Base-by-base conservation (phyloP, 2,113 vertebrate genomes). In the Suricata suricatta region DNA sequence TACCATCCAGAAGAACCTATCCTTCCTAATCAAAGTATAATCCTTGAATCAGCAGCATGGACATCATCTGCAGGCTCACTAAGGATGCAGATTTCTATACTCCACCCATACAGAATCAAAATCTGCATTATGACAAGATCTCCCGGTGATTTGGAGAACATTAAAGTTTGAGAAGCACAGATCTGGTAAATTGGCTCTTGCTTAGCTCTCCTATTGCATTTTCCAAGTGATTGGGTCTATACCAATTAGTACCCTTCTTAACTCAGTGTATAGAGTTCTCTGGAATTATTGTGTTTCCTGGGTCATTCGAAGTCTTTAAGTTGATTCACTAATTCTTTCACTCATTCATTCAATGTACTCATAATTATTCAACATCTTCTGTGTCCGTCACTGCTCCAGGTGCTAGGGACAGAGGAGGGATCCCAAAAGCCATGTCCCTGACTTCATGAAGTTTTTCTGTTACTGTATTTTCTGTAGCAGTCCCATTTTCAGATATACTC, bases 381-480 rank as follows among this genome's bases (percentile, higher is more conserved):
- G 11, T 91, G n/a, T 94, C 69, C 68, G 29, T 90, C 31, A 54
- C 31, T 74, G 19, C 38, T 97, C 9, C 89, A 38, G 0, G 23
- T 81, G 14, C 47, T 91, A 4, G 10, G 7, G 16, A 64, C 33
- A 76, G 44, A 91, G 33, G 5, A 76, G 4, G 69, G 16, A 88
- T 80, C 16, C 29, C 50, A 81, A 87, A 76, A 77, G 29, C 17
- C 33, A 47, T 44, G 16, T 74, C 25, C 2, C 41, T 88, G 17
- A 81, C 33, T 89, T 95, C 25, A 63, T 54, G 54, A 97, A 72
- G 52, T 25, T 91, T 90, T 92, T 90, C 27, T 4, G 19, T 92
- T 50, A 50, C 14, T 80, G 8, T 92, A 13, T 97, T 95, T 95
- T 88, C 33, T 54, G 71, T 64, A 15, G 13, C 1, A 44, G 50